A percentile compares a stretch with the other conserved stretches of the same genome.
Conservation (phyloP, 64 coral and sea anemone genomes). For the Hydrozoanthus tunicans region DNA sequence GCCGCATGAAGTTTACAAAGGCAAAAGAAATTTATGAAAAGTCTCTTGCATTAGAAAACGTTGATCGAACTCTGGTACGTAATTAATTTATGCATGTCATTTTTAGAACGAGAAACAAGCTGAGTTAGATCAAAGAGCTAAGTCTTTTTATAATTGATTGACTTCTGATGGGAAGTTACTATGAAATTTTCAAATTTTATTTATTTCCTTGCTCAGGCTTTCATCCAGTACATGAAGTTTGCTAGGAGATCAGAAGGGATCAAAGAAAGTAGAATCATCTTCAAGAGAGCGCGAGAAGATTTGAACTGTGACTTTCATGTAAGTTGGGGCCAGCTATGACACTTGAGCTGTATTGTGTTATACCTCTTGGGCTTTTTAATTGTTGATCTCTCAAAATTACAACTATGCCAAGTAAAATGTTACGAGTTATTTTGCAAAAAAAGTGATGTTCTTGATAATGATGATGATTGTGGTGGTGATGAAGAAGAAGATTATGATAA, state of each 20-base stretch:
- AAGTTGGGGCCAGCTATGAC: conserved; percentile 8
- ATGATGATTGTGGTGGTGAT: not conserved
- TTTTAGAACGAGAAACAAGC: not conserved
- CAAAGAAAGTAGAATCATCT: conserved; percentile 92
- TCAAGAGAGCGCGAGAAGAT: conserved; percentile 93
- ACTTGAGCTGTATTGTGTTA: too few species aligned
- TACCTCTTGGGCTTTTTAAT: too few species aligned
- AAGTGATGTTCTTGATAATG: too few species aligned
- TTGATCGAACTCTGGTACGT: conserved; percentile 95
- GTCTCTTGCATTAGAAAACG: conserved; percentile 71
- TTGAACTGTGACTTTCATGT: conserved; percentile 85
- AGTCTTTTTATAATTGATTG: too few species aligned
- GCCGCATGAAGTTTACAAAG: conserved; percentile 91
- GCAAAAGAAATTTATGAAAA: conserved; percentile 99
- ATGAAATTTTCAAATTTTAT: not conserved
- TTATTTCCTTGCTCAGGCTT: conserved; percentile 53
- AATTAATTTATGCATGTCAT: not conserved
- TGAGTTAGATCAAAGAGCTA: too few species aligned
- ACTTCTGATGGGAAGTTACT: too few species aligned
- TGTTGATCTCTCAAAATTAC: too few species aligned
- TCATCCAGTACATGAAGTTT: conserved; percentile 99
- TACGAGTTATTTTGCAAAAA: too few species aligned
- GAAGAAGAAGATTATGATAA: not conserved
- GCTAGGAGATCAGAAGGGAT: conserved; percentile 90
- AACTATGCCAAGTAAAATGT: too few species aligned